Base-by-base conservation (phyloP, 2,888 invertebrate genomes). In the Globia sparganii region DNA sequence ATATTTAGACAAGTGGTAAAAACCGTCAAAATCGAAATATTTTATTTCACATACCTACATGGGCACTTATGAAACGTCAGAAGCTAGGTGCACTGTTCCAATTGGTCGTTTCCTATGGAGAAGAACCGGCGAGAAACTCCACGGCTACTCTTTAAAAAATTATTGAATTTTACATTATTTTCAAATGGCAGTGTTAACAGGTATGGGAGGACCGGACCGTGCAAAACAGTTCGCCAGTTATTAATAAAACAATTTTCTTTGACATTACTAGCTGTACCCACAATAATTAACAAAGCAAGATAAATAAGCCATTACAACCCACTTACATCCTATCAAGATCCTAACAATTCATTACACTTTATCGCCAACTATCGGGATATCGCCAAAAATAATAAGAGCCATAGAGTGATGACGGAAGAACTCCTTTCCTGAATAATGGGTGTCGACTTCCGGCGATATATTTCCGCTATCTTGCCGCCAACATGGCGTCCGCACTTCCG, bases 401-500 rank as follows among this genome's bases (percentile, higher is more conserved):
- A 93, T 94, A 93, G 92, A 94, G 92, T 93, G 95, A 94, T 95
- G 94, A 93, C 94, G 94, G 94, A 94, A 94, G 91, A 90, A 89
- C 91, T 93, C 93, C 95, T 93, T 95, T 94, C 93, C 94, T 96
- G 94, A 96, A 95, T 96, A 96, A 96, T 96, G 94, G 95, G 91
- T 89, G 91, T 92, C 92, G 90, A 94, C 95, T 94, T 95, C 96
- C 96, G 94, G 95, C 91, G 94, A 96, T 96, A 96, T 96, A 96
- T 96, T 96, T 96, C 96, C 96, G 95, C 95, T 96, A 96, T 96
- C 96, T 95, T 92, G 90, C 91, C 91, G 91, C 93, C 95, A 95
- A 93, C 93, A 94, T 95, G 95, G 95, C 95, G 93, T 90, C 94
- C 93, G 90, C 88, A 92, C 94, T 92, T 96, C 96, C 96, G 94